phyloP scores from a whole-genome alignment of 1,140 invertebrate genomes.

The Eueides isabella region DNA sequence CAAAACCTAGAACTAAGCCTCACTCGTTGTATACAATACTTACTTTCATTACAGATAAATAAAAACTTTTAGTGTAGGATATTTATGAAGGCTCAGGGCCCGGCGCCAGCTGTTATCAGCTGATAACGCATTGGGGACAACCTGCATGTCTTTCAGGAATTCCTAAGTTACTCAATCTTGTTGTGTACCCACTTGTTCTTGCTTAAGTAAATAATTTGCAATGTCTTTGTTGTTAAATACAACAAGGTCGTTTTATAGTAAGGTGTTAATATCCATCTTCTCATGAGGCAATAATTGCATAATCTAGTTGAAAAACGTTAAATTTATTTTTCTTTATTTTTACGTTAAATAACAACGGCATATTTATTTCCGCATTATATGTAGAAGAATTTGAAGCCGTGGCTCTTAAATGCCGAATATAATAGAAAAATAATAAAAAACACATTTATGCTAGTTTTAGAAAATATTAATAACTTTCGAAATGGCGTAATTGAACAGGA shows the following conservation, averaged over 20 bases:
- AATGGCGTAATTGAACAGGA: no score
- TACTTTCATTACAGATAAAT: neutral
- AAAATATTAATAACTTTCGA: no score
- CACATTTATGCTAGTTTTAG: no score
- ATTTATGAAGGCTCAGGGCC: constrained; percentile 18
- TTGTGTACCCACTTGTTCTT: neutral
- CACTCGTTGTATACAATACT: neutral
- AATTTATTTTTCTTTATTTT: neutral
- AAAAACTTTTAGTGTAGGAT: neutral
- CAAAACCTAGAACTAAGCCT: no score
- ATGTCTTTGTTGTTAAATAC: no score
- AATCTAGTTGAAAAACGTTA: neutral
- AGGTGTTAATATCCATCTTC: neutral
- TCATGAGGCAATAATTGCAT: neutral
- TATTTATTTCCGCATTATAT: no score
- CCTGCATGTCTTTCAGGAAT: constrained; percentile 27
- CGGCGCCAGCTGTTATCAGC: constrained; percentile 52
- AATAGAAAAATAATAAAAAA: neutral
- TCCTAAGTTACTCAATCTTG: neutral
- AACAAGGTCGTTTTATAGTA: neutral
- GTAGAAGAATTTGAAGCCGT: neutral
- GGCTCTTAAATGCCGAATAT: no score
- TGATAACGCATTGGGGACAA: constrained; percentile 43
- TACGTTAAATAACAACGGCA: neutral
- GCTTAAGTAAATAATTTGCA: neutral